These are phyloP conservation scores for Stegana nigrithorax DNA, from an alignment of 2,888 invertebrate genomes.

Conservation along the genomic window DNA sequence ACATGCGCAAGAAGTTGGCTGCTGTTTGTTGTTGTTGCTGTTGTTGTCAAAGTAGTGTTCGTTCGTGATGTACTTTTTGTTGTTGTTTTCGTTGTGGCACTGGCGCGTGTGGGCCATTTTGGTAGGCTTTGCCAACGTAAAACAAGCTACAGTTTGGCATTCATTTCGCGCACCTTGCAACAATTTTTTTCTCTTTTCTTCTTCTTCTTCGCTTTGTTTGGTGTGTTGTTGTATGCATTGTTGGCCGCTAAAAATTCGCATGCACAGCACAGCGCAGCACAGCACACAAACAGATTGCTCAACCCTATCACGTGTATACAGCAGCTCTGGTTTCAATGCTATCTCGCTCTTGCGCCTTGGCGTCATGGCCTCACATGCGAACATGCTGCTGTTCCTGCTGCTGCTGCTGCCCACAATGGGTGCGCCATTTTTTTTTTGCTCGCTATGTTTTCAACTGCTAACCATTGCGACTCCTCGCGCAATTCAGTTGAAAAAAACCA, in stretches of 20 bases:
- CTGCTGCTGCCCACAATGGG: not conserved
- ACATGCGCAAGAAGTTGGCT: no score
- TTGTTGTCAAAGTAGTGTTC: slow-evolving; percentile 1
- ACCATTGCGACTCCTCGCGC: no score
- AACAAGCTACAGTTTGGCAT: no score
- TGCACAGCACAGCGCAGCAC: not conserved
- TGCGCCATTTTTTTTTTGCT: not conserved
- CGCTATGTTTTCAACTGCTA: no score
- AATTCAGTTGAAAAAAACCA: not conserved
- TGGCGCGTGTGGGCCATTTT: not conserved
- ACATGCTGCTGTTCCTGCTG: not conserved
- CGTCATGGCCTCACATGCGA: not conserved
- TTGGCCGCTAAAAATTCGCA: slow-evolving; percentile 11
- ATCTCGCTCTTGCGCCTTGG: not conserved
- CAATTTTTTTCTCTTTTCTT: slow-evolving; percentile 5
- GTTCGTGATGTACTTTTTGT: no score
- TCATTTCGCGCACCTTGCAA: slow-evolving; percentile 14
- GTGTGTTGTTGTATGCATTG: no score
- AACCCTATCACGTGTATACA: not conserved
- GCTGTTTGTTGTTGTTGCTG: no score
- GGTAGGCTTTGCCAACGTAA: slow-evolving; percentile 5
- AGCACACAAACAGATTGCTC: not conserved
- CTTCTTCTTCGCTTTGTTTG: not conserved
- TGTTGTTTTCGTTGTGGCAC: not conserved
- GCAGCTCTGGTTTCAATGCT: not conserved